These are phyloP conservation scores for Acronicta aceris DNA, from an alignment of 2,888 invertebrate species.

Conservation along the genomic window DNA sequence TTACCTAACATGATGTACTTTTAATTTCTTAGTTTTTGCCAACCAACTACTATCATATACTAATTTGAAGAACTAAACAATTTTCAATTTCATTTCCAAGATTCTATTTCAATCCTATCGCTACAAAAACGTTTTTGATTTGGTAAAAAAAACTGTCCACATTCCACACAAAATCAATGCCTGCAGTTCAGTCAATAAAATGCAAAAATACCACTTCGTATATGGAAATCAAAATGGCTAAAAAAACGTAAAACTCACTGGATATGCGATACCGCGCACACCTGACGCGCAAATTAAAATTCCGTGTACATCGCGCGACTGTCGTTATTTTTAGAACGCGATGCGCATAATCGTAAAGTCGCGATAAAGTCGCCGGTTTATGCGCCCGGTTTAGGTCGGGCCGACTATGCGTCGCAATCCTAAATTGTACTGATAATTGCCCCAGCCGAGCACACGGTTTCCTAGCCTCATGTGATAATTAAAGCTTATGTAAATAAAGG, in stretches of 20 bases:
- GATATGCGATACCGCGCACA: slow-evolving; percentile 31
- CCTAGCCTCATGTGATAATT: slow-evolving; percentile 45
- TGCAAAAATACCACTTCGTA: slow-evolving; percentile 26
- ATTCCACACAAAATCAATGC: slow-evolving; percentile 29
- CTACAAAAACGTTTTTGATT: slow-evolving; percentile 8
- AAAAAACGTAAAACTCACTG: slow-evolving; percentile 6
- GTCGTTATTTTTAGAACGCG: slow-evolving; percentile 34
- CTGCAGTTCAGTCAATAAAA: slow-evolving; percentile 22
- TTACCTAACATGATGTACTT: too few species aligned
- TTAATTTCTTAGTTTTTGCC: too few species aligned
- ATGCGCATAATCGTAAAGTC: slow-evolving; percentile 43
- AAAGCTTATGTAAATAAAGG: slow-evolving; percentile 29
- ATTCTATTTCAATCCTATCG: slow-evolving; percentile 24
- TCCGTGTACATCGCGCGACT: slow-evolving; percentile 33
- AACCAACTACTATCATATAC: too few species aligned
- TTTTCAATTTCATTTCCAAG: neutral
- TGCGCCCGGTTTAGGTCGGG: slow-evolving; percentile 14
- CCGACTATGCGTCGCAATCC: slow-evolving; percentile 35
- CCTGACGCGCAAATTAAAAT: slow-evolving; percentile 45
- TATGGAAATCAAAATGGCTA: slow-evolving; percentile 35
- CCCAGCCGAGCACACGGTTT: slow-evolving; percentile 42
- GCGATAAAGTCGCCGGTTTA: slow-evolving; percentile 54
- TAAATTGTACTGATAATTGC: slow-evolving; percentile 63
- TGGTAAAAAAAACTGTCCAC: neutral
- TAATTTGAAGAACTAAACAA: too few species aligned